Conservation (phyloP, 2,113 vertebrate genomes). For the Carassius carassius region DNA sequence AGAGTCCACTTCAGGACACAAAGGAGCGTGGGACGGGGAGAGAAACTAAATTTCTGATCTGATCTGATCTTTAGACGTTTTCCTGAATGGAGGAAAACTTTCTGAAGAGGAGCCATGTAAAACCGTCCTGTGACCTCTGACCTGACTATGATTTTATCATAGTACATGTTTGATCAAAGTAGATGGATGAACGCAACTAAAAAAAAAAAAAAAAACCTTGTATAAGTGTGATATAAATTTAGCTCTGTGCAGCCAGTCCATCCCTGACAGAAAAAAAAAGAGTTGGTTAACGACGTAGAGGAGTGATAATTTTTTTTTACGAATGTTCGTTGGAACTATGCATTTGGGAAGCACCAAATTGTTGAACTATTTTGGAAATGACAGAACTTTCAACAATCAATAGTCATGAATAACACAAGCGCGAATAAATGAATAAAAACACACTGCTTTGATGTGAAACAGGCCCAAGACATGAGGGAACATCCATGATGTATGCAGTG, state of each 20-base stretch:
- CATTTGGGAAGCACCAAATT: too few relatives aligned
- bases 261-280: not conserved
- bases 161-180: not conserved
- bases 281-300: too few relatives aligned
- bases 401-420: too few relatives aligned
- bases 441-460: not conserved
- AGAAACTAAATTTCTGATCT: not conserved
- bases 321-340: too few relatives aligned
- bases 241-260: not conserved
- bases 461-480: not conserved
- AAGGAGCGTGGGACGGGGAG: conserved; percentile 46
- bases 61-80: not conserved
- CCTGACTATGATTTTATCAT: not conserved
- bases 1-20: conserved; percentile 40
- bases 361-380: too few relatives aligned
- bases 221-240: not conserved
- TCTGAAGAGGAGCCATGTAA: too few relatives aligned
- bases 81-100: not conserved
- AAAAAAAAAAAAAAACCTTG: not conserved
- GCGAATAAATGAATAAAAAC: too few relatives aligned
- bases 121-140: too few relatives aligned
- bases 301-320: too few relatives aligned
- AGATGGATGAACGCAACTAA: not conserved
- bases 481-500: conserved; percentile 50
- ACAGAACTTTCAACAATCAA: too few relatives aligned